These are phyloP conservation scores for Dolichoris vasculosae DNA, from an alignment of 1,140 invertebrate genomes.

Conservation along the genomic window DNA sequence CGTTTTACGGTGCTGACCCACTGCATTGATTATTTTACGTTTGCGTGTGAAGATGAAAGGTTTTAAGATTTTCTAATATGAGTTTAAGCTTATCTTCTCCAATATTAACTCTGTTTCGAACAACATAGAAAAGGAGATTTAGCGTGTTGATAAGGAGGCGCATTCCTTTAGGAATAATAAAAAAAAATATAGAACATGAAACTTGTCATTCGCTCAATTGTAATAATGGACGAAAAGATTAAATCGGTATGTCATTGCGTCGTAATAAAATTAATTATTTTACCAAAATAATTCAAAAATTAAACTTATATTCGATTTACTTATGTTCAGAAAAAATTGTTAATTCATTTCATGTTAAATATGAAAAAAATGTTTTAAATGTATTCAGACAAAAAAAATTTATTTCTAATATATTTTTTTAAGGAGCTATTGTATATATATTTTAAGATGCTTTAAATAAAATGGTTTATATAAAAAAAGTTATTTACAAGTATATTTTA, in stretches of 20 bases:
- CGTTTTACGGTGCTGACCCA: conserved; percentile 15
- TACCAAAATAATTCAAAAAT: not conserved
- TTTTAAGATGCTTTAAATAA: too few species aligned
- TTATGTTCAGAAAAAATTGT: not conserved
- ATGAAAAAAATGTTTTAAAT: too few species aligned
- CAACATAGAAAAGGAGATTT: conserved; percentile 20
- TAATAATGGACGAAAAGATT: not conserved
- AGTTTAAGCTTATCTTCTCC: not conserved
- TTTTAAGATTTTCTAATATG: conserved; percentile 27
- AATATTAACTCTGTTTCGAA: conserved; percentile 1
- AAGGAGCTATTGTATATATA: too few species aligned
- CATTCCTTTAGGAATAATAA: conserved; percentile 34
- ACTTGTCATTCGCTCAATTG: conserved; percentile 7
- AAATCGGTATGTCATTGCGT: not conserved
- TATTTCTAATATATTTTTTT: too few species aligned
- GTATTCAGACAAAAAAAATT: too few species aligned
- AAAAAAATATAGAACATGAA: not conserved
- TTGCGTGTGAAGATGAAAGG: conserved; percentile 25
- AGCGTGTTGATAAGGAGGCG: conserved; percentile 22
- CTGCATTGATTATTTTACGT: conserved; percentile 35
- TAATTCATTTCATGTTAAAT: not conserved
- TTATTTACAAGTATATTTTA: too few species aligned
- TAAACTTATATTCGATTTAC: not conserved
- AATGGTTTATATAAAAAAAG: not conserved
- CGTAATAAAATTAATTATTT: not conserved